Evolutionary conservation across 2,113 vertebrate genomes (phyloP).

Genomic region (Zosterops pallidus): DNA sequence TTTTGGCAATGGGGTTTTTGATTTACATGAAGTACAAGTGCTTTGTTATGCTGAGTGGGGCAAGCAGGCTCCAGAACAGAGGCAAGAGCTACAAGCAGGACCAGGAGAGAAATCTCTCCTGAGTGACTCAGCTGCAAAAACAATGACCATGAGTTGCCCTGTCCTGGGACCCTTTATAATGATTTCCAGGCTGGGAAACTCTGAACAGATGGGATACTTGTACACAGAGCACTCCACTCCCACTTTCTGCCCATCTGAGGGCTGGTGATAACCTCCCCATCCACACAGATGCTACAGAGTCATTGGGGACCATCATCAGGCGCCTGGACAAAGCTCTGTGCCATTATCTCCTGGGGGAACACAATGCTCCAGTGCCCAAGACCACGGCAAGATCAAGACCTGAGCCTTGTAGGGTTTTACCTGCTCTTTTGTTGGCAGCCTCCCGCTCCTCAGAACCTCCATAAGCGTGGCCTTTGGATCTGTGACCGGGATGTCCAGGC

Average conservation of each 20-base stretch:
- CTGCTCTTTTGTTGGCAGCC: conserved; percentile 42
- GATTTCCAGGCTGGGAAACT: background rate
- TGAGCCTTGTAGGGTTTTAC: conserved; percentile 35
- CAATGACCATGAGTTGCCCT: background rate
- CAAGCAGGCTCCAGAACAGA: background rate
- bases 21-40: background rate
- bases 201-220: background rate
- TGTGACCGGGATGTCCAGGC: no score
- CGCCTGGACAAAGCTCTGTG: background rate
- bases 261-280: background rate
- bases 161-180: background rate
- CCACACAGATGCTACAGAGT: background rate
- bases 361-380: background rate
- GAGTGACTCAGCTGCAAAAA: background rate
- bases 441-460: no score
- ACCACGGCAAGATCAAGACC: background rate
- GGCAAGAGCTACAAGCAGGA: background rate
- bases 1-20: background rate
- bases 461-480: no score
- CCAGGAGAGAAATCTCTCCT: background rate
- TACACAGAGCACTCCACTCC: background rate
- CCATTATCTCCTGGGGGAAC: background rate
- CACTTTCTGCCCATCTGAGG: background rate
- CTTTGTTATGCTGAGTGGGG: background rate
- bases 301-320: background rate